Percentiles rank a stretch among this genome's conserved stretches.
phyloP scores from a whole-genome alignment of 35 echinoderm and acorn worm species.

The Holothuria glaberrima region DNA sequence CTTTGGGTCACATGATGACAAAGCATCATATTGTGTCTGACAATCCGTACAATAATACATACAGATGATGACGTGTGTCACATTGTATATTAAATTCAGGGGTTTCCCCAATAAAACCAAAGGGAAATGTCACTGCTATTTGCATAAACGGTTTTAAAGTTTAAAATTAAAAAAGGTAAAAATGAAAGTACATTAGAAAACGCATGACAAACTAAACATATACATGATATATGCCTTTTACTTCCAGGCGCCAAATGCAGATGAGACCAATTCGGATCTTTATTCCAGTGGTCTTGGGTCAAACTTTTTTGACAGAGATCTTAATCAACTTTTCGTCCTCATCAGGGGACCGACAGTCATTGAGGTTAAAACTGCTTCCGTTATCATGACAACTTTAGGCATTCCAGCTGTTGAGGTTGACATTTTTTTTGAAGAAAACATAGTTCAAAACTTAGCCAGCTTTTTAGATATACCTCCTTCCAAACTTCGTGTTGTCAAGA shows the following conservation, averaged over 20 bases:
- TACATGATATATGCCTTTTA: too few species aligned
- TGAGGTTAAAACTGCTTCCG: slow-evolving; percentile 81
- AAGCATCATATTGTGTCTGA: too few species aligned
- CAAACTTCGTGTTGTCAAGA: slow-evolving; percentile 84
- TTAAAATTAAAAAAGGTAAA: too few species aligned
- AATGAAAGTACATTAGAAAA: too few species aligned
- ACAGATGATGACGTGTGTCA: too few species aligned
- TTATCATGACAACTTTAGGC: slow-evolving; percentile 87
- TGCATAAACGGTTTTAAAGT: too few species aligned
- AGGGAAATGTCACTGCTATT: too few species aligned
- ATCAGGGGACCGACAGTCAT: slow-evolving; percentile 61
- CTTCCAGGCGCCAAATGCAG: neutral
- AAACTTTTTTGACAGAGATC: slow-evolving; percentile 88
- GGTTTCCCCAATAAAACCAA: too few species aligned
- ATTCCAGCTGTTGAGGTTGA: slow-evolving; percentile 78
- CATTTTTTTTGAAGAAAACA: slow-evolving; percentile 94
- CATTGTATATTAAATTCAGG: too few species aligned
- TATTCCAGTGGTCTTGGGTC: slow-evolving; percentile 72
- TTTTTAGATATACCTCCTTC: slow-evolving; percentile 67
- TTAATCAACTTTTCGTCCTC: slow-evolving; percentile 69
- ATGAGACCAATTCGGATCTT: slow-evolving; percentile 50
- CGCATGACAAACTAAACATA: too few species aligned
- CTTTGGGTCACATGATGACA: too few species aligned
- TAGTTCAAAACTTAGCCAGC: slow-evolving; percentile 83
- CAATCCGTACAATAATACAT: too few species aligned